phyloP scores from a whole-genome alignment of 1,140 invertebrate genomes.

The Rhagoletis pomonella region DNA sequence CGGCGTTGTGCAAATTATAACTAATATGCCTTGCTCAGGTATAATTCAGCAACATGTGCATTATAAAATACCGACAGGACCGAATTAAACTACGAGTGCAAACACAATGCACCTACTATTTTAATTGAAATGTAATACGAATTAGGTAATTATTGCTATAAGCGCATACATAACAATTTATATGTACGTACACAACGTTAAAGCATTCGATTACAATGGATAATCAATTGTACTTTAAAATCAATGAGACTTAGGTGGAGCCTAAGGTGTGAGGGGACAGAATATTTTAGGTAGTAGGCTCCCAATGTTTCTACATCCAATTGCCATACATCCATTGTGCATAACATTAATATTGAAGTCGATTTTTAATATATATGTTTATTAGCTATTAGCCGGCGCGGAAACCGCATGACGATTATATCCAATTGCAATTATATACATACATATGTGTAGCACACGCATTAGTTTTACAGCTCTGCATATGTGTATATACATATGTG shows the following conservation, averaged over 20 bases:
- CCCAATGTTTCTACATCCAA: not conserved
- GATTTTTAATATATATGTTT: not conserved
- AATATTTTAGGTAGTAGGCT: not conserved
- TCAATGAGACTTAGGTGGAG: constrained; percentile 64
- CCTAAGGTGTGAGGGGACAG: not conserved
- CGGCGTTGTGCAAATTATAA: too few relatives aligned
- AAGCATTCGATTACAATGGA: constrained; percentile 32
- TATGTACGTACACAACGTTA: too few relatives aligned
- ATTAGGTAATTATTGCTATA: too few relatives aligned
- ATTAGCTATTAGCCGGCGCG: not conserved
- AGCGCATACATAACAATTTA: too few relatives aligned
- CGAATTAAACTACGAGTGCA: too few relatives aligned
- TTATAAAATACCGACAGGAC: too few relatives aligned
- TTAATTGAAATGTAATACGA: too few relatives aligned
- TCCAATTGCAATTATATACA: not conserved
- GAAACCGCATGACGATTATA: constrained; percentile 35
- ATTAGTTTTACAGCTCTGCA: not conserved
- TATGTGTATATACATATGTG: not conserved
- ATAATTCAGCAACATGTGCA: too few relatives aligned
- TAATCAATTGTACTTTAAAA: constrained; percentile 19
- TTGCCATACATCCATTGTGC: too few relatives aligned
- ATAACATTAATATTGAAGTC: constrained; percentile 17
- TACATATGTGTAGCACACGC: not conserved
- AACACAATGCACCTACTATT: too few relatives aligned
- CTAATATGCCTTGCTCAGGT: too few relatives aligned